Evolutionary conservation across 92 coral and sea anemone species (phyloP).

Genomic region (Umimayanthus kanabou): DNA sequence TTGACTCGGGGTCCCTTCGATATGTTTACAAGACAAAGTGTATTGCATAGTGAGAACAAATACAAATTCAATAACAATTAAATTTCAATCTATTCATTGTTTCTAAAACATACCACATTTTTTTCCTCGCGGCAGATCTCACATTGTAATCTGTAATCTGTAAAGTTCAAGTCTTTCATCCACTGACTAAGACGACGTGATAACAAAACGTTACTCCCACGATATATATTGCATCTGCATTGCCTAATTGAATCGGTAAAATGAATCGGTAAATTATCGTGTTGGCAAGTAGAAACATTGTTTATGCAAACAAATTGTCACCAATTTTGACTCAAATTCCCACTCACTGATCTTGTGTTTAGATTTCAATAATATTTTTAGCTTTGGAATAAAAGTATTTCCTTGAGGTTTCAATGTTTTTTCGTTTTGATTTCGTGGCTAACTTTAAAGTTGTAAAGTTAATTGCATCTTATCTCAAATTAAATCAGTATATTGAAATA

Average conservation of each 20-base stretch:
- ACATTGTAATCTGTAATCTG: constrained; percentile 11
- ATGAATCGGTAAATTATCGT: not conserved
- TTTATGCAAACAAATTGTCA: not conserved
- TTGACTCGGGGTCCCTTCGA: not conserved
- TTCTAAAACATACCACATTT: constrained; percentile 8
- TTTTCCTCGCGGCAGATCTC: not conserved
- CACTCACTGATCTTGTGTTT: not conserved
- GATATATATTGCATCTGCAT: not conserved
- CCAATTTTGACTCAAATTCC: not conserved
- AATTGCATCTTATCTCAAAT: not conserved
- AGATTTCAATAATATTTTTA: not conserved
- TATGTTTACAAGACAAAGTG: not conserved
- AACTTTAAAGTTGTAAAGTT: not conserved
- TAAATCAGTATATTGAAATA: too few species aligned
- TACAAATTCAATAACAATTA: not conserved
- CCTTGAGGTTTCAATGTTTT: not conserved
- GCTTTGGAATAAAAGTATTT: not conserved
- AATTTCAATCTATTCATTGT: constrained; percentile 16
- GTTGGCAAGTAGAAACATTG: not conserved
- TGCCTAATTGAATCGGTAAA: not conserved
- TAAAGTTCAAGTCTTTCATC: constrained; percentile 7
- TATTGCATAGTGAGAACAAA: not conserved
- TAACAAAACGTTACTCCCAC: not conserved
- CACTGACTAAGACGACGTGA: not conserved
- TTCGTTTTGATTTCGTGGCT: not conserved